phyloP scores from a whole-genome alignment of 2,888 invertebrate species.

The Micoletzkya japonica region DNA sequence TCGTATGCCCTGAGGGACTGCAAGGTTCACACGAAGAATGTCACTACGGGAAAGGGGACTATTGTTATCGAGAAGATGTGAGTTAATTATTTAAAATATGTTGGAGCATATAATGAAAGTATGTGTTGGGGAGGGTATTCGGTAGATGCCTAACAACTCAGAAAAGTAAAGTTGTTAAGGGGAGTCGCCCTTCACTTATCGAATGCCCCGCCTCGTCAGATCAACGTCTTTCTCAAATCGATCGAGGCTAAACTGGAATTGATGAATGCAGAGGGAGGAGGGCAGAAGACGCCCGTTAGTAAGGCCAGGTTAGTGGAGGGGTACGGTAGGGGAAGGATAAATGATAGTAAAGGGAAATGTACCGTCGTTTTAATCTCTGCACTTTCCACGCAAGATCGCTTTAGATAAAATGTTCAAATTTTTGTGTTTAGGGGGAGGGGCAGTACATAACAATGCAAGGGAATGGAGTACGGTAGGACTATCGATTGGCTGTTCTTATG shows the following conservation, averaged over 20 bases:
- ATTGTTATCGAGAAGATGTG: constrained; percentile 45
- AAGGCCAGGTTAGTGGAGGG: constrained; percentile 22
- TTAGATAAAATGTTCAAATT: too few relatives aligned
- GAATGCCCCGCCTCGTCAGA: constrained; percentile 47
- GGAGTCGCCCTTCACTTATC: constrained; percentile 41
- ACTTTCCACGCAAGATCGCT: too few relatives aligned
- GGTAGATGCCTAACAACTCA: neutral
- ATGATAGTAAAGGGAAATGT: neutral
- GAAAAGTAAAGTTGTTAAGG: constrained; percentile 27
- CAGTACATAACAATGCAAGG: too few relatives aligned
- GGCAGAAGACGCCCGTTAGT: constrained; percentile 30
- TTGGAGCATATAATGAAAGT: neutral
- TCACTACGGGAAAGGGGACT: constrained; percentile 38
- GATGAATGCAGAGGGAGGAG: constrained; percentile 36
- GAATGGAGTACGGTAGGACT: too few relatives aligned
- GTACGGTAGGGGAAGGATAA: neutral
- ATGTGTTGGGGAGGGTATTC: neutral
- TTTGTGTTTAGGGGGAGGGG: too few relatives aligned
- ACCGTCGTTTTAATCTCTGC: too few relatives aligned
- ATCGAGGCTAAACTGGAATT: constrained; percentile 50
- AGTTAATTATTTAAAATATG: neutral
- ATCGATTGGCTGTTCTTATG: too few relatives aligned
- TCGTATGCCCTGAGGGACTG: constrained; percentile 22
- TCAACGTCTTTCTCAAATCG: constrained; percentile 52
- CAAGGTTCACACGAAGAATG: constrained; percentile 30